These are phyloP conservation scores for Grammomys surdaster DNA, from an alignment of 2,113 vertebrate species.

Conservation along the genomic window DNA sequence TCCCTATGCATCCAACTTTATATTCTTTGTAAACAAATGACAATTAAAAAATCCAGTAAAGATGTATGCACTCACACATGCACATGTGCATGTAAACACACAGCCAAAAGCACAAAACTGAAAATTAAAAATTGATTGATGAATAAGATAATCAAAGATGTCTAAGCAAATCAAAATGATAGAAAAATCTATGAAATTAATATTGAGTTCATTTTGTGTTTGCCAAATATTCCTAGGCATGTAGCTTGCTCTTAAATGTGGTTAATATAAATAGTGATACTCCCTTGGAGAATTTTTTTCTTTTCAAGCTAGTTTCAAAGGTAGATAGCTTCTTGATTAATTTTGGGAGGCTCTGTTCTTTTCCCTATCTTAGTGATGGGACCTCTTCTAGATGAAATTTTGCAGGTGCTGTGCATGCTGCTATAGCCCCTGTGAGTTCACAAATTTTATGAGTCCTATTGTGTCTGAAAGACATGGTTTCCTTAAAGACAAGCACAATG, in stretches of 20 bases:
- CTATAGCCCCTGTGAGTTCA: not conserved
- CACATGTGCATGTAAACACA: rapidly evolving
- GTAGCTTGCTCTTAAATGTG: not conserved
- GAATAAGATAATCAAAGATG: not conserved
- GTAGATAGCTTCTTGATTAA: not conserved
- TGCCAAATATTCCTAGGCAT: not conserved
- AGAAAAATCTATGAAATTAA: not conserved
- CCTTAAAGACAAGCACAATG: not conserved
- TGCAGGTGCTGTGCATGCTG: not conserved
- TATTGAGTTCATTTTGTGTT: not conserved
- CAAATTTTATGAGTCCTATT: not conserved
- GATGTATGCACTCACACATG: not conserved
- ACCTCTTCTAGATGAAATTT: not conserved
- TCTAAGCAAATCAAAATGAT: not conserved
- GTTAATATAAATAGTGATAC: not conserved
- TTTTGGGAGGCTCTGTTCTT: too few species aligned
- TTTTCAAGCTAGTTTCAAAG: not conserved
- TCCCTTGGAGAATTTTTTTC: not conserved
- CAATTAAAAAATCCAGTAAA: too few species aligned
- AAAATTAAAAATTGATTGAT: not conserved
- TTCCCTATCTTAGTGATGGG: not conserved
- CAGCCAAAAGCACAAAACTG: not conserved
- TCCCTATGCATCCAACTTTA: not conserved
- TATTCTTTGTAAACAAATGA: not conserved
- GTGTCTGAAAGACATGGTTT: not conserved